Evolutionary conservation across 37 sponge, comb jelly and placozoan genomes (phyloP).

Genomic region (Mnemiopsis leidyi): DNA sequence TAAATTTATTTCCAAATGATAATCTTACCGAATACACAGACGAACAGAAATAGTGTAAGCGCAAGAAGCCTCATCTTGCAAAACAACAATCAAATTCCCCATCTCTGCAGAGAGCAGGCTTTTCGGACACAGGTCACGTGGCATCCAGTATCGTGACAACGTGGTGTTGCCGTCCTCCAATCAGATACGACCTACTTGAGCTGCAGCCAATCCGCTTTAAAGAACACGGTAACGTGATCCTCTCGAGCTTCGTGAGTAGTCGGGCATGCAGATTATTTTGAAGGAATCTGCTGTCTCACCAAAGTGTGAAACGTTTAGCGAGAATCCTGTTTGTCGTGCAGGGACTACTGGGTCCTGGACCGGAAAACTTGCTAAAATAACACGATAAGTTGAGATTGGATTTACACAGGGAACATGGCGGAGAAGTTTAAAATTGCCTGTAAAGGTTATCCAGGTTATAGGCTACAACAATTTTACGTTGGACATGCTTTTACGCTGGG

Average conservation of each 20-base stretch:
- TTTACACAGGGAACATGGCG: neutral
- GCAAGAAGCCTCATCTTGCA: neutral
- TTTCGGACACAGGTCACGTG: neutral
- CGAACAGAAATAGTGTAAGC: neutral
- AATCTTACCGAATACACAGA: neutral
- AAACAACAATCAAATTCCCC: neutral
- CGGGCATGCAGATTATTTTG: neutral
- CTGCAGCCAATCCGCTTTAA: neutral
- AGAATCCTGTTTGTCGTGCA: neutral
- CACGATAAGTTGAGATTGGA: neutral
- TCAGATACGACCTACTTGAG: neutral
- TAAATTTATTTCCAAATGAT: too few relatives aligned
- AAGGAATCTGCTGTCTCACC: neutral
- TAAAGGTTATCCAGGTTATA: too few relatives aligned
- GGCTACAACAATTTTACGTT: too few relatives aligned
- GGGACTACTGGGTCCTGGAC: neutral
- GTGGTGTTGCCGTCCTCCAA: neutral
- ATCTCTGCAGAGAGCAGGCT: neutral
- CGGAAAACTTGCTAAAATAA: neutral
- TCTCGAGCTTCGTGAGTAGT: neutral
- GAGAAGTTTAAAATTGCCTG: neutral
- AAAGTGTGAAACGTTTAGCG: neutral
- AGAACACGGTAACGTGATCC: neutral
- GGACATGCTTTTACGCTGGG: too few relatives aligned
- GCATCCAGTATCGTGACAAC: neutral